These are phyloP conservation scores for Taurulus bubalis DNA, from an alignment of 2,113 vertebrate species.

Conservation along the genomic window DNA sequence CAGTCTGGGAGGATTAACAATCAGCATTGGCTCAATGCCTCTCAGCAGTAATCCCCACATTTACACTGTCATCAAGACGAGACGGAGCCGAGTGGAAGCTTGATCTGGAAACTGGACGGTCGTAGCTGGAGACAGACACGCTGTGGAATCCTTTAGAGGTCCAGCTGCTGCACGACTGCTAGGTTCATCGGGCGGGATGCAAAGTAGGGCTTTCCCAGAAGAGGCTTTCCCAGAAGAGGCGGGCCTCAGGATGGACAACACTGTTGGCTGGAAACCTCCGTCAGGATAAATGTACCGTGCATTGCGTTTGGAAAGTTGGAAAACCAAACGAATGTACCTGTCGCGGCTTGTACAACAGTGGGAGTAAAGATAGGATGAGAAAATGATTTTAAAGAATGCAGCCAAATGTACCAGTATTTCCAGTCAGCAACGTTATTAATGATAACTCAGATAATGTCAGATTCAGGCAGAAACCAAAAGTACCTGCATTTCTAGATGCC, in stretches of 20 bases:
- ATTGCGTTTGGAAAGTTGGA: background rate
- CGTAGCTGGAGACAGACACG: background rate
- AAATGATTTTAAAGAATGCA: background rate
- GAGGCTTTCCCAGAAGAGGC: background rate
- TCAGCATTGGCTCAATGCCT: conserved; percentile 47
- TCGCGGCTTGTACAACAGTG: background rate
- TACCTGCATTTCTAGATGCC: background rate
- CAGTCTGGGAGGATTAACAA: conserved; percentile 66
- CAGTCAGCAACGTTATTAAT: background rate
- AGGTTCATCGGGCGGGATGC: background rate
- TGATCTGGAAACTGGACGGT: background rate
- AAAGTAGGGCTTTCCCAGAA: too few species aligned
- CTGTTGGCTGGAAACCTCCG: background rate
- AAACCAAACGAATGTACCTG: background rate
- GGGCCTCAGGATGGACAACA: too few species aligned
- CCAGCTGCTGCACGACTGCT: background rate
- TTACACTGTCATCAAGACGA: background rate
- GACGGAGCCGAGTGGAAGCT: background rate
- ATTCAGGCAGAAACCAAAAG: background rate
- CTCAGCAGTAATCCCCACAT: conserved; percentile 10
- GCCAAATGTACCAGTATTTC: background rate
- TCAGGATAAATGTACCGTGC: too few species aligned
- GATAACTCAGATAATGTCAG: background rate
- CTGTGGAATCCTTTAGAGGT: background rate
- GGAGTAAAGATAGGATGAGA: background rate